Evolutionary conservation across 2,888 invertebrate species (phyloP).

Genomic region (Agapetus fuscipes): DNA sequence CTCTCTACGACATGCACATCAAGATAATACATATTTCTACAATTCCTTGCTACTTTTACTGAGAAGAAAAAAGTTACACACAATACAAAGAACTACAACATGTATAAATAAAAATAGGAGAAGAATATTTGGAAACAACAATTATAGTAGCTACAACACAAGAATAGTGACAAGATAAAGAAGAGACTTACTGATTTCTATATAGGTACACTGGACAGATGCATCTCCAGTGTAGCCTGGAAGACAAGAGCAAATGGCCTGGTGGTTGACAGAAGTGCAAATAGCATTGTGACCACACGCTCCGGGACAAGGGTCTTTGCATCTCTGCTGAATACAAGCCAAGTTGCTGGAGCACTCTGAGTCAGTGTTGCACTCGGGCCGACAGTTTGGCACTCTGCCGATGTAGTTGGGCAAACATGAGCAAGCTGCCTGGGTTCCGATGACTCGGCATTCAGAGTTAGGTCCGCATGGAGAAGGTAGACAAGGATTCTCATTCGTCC

Average conservation of each 20-base stretch:
- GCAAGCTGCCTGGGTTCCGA: conserved; percentile 76
- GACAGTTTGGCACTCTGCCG: conserved; percentile 77
- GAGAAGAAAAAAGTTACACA: too few species aligned
- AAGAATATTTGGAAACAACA: too few species aligned
- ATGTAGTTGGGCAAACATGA: conserved; percentile 72
- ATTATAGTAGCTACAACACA: too few species aligned
- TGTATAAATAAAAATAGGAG: too few species aligned
- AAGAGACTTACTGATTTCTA: conserved; percentile 35
- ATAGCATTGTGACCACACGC: conserved; percentile 70
- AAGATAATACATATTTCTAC: too few species aligned
- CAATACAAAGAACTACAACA: too few species aligned
- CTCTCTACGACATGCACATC: too few species aligned
- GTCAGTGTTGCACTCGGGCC: conserved; percentile 72
- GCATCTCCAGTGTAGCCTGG: conserved; percentile 79
- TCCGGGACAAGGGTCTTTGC: conserved; percentile 74
- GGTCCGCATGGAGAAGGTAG: conserved; percentile 76
- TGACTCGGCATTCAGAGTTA: conserved; percentile 70
- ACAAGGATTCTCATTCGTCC: conserved; percentile 54
- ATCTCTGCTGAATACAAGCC: conserved; percentile 72
- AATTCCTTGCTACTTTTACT: too few species aligned
- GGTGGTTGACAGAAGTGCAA: conserved; percentile 78
- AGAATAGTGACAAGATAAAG: too few species aligned
- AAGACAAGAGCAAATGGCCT: conserved; percentile 70
- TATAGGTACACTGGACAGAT: conserved; percentile 52
- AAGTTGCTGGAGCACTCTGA: conserved; percentile 74